Conservation (phyloP, 2,113 vertebrate genomes). For the Pampusana beccarii region DNA sequence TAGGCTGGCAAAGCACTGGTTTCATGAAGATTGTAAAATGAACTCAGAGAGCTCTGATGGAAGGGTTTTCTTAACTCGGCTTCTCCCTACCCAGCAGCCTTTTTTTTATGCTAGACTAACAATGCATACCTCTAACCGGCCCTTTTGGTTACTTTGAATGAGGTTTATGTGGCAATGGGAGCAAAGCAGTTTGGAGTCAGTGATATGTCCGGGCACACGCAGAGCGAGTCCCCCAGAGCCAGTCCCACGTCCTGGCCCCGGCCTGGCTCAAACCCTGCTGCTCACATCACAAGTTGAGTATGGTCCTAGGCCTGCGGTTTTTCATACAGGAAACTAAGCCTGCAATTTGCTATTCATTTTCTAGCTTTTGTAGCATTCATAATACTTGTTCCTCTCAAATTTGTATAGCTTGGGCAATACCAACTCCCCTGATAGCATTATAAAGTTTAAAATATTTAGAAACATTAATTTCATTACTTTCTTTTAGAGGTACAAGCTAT, state of each 20-base stretch:
- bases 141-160: conserved; percentile 88
- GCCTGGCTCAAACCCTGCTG: not conserved
- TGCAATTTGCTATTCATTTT: not conserved
- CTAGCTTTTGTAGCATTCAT: not conserved
- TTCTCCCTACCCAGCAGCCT: conserved; percentile 17
- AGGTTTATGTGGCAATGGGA: conserved; percentile 88
- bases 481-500: not conserved
- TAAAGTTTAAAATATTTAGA: not conserved
- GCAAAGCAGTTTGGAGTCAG: conserved; percentile 78
- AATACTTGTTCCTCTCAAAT: not conserved
- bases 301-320: not conserved
- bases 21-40: not conserved
- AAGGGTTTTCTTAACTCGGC: conserved; percentile 32
- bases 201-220: conserved; percentile 67
- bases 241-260: not conserved
- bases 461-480: not conserved
- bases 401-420: not conserved
- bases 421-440: not conserved
- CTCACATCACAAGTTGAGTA: not conserved
- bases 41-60: not conserved
- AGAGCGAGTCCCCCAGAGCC: not conserved
- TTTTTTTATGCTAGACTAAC: conserved; percentile 17
- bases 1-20: conserved; percentile 24
- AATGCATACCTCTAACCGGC: conserved; percentile 70
- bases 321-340: not conserved